phyloP scores from a whole-genome alignment of 2,113 vertebrate genomes.

The Smithornis capensis region DNA sequence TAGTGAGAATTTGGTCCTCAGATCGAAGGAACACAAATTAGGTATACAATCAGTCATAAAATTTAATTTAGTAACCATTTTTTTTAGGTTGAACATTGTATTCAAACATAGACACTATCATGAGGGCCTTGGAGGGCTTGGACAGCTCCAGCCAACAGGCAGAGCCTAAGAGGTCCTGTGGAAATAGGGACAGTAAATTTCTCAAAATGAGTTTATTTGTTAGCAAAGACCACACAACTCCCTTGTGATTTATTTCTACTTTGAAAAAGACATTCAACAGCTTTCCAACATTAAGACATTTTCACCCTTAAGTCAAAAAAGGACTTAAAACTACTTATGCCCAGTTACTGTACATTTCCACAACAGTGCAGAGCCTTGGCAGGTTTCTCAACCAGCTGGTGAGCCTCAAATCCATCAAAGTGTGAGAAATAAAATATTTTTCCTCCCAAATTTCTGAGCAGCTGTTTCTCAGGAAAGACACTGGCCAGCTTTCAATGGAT shows the following conservation, averaged over 20 bases:
- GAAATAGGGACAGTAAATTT: background rate
- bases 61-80: background rate
- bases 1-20: background rate
- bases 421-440: conserved; percentile 16
- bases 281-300: conserved; percentile 14
- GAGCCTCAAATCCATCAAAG: conserved; percentile 9
- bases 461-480: conserved; percentile 56
- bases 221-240: conserved; percentile 20
- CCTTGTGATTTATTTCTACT: conserved; percentile 35
- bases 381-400: conserved; percentile 55
- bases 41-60: background rate
- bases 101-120: background rate
- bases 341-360: conserved; percentile 65
- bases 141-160: background rate
- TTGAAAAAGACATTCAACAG: conserved; percentile 28
- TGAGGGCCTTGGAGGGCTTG: background rate
- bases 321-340: conserved; percentile 38
- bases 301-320: conserved; percentile 5
- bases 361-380: conserved; percentile 33
- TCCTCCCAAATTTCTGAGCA: conserved; percentile 41
- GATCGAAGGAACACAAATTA: background rate
- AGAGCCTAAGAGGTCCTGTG: background rate
- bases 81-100: background rate
- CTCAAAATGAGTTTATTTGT: background rate
- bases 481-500: background rate